Conservation (phyloP, 2,113 vertebrate species). For the Sakesphorus luctuosus region DNA sequence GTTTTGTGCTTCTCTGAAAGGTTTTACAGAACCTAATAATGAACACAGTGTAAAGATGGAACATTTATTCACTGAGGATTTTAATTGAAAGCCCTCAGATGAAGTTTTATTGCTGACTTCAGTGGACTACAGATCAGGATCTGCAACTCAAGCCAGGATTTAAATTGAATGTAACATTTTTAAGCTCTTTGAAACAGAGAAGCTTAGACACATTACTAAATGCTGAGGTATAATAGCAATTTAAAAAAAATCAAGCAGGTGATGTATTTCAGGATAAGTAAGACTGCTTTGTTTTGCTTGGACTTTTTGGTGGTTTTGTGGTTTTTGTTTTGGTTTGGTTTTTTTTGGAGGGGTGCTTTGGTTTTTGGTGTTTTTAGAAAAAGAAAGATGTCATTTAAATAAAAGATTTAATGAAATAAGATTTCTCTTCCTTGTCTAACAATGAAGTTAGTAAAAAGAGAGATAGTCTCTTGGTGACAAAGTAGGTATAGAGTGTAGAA, state of each 20-base stretch:
- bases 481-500: not conserved
- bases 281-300: not conserved
- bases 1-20: not conserved
- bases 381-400: not conserved
- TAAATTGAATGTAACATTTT: not conserved
- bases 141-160: not conserved
- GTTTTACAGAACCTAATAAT: not conserved
- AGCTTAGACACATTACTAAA: not conserved
- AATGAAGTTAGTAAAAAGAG: not conserved
- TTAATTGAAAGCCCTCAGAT: not conserved
- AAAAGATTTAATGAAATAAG: not conserved
- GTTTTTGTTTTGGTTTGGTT: fast-evolving
- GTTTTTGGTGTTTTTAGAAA: not conserved
- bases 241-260: not conserved
- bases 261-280: not conserved
- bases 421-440: not conserved
- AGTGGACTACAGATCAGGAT: not conserved
- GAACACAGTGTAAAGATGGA: not conserved
- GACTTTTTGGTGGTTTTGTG: not conserved
- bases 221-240: not conserved
- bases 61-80: not conserved
- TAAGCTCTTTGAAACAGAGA: not conserved
- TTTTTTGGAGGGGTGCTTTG: not conserved
- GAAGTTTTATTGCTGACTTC: not conserved
- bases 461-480: not conserved